Base-by-base conservation (phyloP, 2,888 invertebrate species). In the Nomada goodeniana region DNA sequence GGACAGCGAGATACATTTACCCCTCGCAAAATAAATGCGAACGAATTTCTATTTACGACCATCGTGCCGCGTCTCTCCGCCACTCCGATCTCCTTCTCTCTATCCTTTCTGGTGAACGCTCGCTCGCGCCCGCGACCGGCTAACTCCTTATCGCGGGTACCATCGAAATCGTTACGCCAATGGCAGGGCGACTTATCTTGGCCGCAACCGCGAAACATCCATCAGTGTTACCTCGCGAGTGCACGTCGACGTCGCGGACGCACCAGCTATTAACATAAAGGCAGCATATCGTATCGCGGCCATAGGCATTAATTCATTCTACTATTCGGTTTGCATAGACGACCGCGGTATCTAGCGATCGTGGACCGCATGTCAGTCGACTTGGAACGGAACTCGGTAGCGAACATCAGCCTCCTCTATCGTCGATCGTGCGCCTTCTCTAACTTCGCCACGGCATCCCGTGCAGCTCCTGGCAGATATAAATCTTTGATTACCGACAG, bases 401-500 rank as follows among this genome's bases (percentile, higher is more conserved):
- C 85, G 70, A 64, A 50, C 73, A 85, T 80, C 82, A 29, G 18
- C 36, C 59, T 18, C 29, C 29, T 23, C 82, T 81, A 86, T 86
- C 86, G 86, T 71, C 80, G 81, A 88, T 84, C 86, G 73, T 86
- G 71, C 65, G 20, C 73, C 29, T 76, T 50, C 74, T 70, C 71
- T 63, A 71, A 70, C 44, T 47, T 72, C 44, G 55, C 55, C 80
- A 57, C 65, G 76, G 65, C 82, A 74, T 81, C 75, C 76, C 74
- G 71, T 75, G 77, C 75, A 79, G 57, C 44, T 69, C 76, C 65
- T 18, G 29, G 69, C 55, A 79, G 86, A 88, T 88, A 87, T 88
- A 87, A 88, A 88, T 88, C 88, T 88, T 88, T 88, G 88, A 89
- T 88, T 82, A 78, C 82, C 76, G 80, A 77, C 83, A 82, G 80